A percentile compares a stretch with the other conserved stretches of the same genome.
These are phyloP conservation scores for Columbina picui DNA, from an alignment of 2,113 vertebrate genomes.

Conservation along the genomic window DNA sequence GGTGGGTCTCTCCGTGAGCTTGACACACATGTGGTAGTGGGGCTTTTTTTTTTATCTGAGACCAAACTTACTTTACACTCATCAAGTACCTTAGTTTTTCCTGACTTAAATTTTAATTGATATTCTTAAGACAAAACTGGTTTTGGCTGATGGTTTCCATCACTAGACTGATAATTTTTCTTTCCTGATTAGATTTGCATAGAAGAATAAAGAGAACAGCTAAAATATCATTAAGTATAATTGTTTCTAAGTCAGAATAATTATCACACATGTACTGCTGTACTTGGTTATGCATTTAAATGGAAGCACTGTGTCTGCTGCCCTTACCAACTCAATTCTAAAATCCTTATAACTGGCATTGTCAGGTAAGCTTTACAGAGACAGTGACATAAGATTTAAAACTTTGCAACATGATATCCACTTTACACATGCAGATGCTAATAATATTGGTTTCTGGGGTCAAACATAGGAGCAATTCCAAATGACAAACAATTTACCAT, in stretches of 20 bases:
- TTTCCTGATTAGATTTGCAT: background rate
- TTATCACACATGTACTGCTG: background rate
- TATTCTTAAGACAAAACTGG: background rate
- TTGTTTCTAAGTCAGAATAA: background rate
- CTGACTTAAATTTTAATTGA: background rate
- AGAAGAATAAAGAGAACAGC: background rate
- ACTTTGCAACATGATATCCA: background rate
- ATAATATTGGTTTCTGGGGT: background rate
- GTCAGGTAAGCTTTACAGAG: background rate
- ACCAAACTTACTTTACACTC: background rate
- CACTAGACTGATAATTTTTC: background rate
- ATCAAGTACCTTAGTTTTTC: background rate
- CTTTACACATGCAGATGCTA: background rate
- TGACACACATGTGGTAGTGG: background rate
- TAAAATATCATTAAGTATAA: background rate
- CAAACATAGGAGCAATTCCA: background rate
- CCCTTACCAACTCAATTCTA: background rate
- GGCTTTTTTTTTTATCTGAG: background rate
- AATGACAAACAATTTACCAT: background rate
- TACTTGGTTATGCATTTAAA: background rate
- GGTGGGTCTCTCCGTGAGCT: background rate
- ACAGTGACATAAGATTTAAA: background rate
- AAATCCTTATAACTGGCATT: background rate
- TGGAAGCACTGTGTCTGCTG: background rate
- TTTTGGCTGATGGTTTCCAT: background rate